Evolutionary conservation across 2,113 vertebrate species (phyloP).

Genomic region (Ictalurus punctatus): DNA sequence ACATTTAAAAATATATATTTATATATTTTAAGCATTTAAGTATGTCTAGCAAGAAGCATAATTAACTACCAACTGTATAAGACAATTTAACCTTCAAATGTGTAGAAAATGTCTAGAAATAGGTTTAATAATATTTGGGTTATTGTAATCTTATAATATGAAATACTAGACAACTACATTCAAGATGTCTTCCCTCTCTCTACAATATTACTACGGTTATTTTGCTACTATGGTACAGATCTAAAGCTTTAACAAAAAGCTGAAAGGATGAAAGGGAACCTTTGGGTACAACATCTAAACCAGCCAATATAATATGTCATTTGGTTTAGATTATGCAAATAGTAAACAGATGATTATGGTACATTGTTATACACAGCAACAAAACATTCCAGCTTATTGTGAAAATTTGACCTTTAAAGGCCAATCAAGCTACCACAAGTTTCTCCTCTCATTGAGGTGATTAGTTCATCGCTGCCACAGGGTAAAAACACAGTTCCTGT

Average conservation of each 20-base stretch:
- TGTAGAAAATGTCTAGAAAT: neutral
- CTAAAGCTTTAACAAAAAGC: slow-evolving; percentile 8
- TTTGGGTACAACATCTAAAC: neutral
- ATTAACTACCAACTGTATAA: neutral
- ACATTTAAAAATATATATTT: neutral
- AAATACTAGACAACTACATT: neutral
- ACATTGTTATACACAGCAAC: slow-evolving; percentile 32
- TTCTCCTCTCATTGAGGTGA: neutral
- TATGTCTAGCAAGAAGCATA: neutral
- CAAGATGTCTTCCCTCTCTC: neutral
- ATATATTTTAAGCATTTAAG: neutral
- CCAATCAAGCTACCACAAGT: neutral
- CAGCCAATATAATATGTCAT: neutral
- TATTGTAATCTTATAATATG: neutral
- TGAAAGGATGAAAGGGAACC: neutral
- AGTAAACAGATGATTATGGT: slow-evolving; percentile 20
- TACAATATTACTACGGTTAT: neutral
- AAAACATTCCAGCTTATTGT: slow-evolving; percentile 44
- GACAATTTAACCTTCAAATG: neutral
- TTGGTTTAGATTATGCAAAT: neutral
- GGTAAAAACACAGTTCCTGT: slow-evolving; percentile 26
- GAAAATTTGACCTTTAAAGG: slow-evolving; percentile 7
- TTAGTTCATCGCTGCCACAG: slow-evolving; percentile 1
- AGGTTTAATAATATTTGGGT: neutral
- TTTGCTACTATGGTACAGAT: neutral